phyloP scores from a whole-genome alignment of 2,888 invertebrate species.

The Drosophila gaucha region DNA sequence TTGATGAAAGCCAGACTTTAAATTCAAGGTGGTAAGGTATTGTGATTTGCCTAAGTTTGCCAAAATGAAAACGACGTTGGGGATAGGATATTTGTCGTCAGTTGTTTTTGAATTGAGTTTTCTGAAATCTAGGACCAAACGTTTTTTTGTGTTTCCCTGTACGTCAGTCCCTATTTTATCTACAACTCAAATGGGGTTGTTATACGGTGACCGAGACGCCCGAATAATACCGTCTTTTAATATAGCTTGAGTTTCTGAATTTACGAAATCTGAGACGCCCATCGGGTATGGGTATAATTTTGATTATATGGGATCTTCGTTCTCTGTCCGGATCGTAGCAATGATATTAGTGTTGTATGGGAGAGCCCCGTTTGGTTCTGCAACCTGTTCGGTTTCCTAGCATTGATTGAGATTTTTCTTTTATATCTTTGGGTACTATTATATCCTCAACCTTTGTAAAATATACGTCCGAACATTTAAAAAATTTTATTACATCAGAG shows the following conservation, averaged over 20 bases:
- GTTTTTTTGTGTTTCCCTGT: neutral
- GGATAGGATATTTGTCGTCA: neutral
- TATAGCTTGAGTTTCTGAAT: neutral
- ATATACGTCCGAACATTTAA: neutral
- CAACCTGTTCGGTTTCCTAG: neutral
- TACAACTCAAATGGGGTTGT: too few species aligned
- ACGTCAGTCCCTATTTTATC: neutral
- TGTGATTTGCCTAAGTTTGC: slow-evolving; percentile 7
- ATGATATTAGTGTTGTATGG: too few species aligned
- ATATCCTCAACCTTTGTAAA: too few species aligned
- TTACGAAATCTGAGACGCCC: neutral
- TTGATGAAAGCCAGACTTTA: slow-evolving; percentile 23
- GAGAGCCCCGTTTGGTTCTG: too few species aligned
- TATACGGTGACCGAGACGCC: neutral
- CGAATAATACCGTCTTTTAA: neutral
- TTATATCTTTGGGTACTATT: too few species aligned
- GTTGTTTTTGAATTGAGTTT: neutral
- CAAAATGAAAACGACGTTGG: neutral
- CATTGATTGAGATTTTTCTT: neutral
- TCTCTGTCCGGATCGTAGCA: too few species aligned
- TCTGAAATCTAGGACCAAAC: neutral
- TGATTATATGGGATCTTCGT: neutral
- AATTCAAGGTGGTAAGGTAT: slow-evolving; percentile 7
- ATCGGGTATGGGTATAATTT: neutral
- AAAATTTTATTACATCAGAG: neutral